Conservation (phyloP, 92 coral and sea anemone genomes). For the Porites evermanni region DNA sequence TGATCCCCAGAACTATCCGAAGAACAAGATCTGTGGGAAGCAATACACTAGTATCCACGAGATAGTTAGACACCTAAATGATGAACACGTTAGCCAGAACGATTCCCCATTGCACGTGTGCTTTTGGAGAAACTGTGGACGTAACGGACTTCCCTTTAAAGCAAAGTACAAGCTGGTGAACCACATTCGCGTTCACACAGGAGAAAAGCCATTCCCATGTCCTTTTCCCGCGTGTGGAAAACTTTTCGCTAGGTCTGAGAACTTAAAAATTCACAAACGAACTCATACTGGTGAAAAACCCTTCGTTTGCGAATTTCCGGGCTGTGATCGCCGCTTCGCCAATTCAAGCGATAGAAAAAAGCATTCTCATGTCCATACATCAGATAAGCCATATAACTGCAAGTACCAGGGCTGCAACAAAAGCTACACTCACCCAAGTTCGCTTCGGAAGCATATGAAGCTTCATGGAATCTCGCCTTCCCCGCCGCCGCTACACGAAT, state of each 20-base stretch:
- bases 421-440: slow-evolving; percentile 99
- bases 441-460: slow-evolving; percentile 97
- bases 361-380: slow-evolving; percentile 98
- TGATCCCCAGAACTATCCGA: slow-evolving; percentile 95
- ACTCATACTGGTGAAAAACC: slow-evolving; percentile 99
- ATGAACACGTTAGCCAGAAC: slow-evolving; percentile 98
- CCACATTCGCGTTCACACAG: slow-evolving; percentile 96
- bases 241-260: slow-evolving; percentile 98
- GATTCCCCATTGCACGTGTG: slow-evolving; percentile 98
- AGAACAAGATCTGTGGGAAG: slow-evolving; percentile 97
- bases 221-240: slow-evolving; percentile 99
- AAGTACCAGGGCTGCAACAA: slow-evolving; percentile 96
- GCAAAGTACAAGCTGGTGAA: slow-evolving; percentile 99
- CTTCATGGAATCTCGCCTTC: slow-evolving; percentile 95
- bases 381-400: slow-evolving; percentile 99
- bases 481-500: slow-evolving; percentile 77
- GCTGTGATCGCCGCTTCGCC: slow-evolving; percentile 98
- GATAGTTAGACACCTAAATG: slow-evolving; percentile 96
- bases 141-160: slow-evolving; percentile 96
- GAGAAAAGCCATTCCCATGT: slow-evolving; percentile 98
- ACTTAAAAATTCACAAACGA: slow-evolving; percentile 97
- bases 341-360: slow-evolving; percentile 99
- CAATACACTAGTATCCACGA: slow-evolving; percentile 97
- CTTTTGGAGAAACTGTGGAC: slow-evolving; percentile 96
- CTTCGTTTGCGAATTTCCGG: slow-evolving; percentile 94